Percentiles rank a stretch among this genome's conserved stretches.
Conservation (phyloP, 2,797 vertebrate genomes). For the Rhadinocentrus ornatus region DNA sequence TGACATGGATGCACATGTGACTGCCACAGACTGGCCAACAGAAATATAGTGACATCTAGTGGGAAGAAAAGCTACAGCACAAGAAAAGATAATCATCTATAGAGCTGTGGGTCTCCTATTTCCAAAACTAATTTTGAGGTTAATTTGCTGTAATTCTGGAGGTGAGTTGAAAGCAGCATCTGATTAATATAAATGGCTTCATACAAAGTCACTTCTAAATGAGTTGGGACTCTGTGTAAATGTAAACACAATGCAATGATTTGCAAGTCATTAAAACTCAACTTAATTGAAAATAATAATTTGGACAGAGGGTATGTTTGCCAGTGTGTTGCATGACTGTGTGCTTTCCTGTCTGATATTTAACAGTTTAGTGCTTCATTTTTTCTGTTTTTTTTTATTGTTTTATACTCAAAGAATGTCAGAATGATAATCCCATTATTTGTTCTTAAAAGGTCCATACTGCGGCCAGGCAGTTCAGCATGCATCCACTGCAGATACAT, state of each 20-base stretch:
- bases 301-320: not conserved
- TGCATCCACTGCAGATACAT: not conserved
- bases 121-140: slow-evolving; percentile 37
- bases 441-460: not conserved
- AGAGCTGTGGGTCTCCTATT: slow-evolving; percentile 9
- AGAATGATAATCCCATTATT: too few species aligned
- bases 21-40: not conserved
- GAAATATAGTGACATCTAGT: slow-evolving; percentile 61
- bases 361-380: not conserved
- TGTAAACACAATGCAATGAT: not conserved
- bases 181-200: slow-evolving; percentile 40
- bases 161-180: slow-evolving; percentile 26
- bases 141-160: slow-evolving; percentile 28
- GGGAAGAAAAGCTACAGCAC: slow-evolving; percentile 5
- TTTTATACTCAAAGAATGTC: too few species aligned
- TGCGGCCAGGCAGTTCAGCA: not conserved
- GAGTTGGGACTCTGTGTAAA: not conserved
- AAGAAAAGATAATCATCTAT: not conserved
- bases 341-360: not conserved
- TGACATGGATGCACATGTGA: slow-evolving; percentile 34
- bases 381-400: too few species aligned
- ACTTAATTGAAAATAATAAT: not conserved
- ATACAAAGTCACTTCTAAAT: not conserved
- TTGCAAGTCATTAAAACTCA: not conserved
- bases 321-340: not conserved